phyloP scores from a whole-genome alignment of 2,888 invertebrate genomes.

The Drosophila fungiperda region DNA sequence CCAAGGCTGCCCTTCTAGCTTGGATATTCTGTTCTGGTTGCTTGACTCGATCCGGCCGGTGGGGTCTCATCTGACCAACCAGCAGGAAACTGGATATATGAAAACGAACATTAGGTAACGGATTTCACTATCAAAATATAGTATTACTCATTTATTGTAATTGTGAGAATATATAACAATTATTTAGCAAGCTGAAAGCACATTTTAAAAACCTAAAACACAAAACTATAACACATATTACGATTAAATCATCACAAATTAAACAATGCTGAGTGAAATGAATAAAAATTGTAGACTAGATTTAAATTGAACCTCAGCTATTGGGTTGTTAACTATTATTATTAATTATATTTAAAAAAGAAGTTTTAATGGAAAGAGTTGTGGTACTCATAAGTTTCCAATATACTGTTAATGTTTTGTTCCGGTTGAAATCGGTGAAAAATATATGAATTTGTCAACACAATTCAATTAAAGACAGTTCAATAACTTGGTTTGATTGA shows the following conservation, averaged over 20 bases:
- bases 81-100: too few species aligned
- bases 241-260: background rate
- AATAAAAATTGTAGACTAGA: background rate
- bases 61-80: too few species aligned
- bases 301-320: background rate
- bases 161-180: background rate
- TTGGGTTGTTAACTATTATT: background rate
- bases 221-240: background rate
- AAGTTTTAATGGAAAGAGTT: background rate
- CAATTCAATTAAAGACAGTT: background rate
- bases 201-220: background rate
- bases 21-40: constrained; percentile 87
- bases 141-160: constrained; percentile 32
- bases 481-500: background rate
- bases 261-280: background rate
- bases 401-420: too few species aligned
- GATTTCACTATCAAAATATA: background rate
- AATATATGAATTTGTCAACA: background rate
- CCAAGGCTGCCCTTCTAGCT: constrained; percentile 88
- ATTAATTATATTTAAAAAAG: background rate
- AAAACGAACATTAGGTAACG: too few species aligned
- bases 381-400: too few species aligned
- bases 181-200: background rate
- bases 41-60: constrained; percentile 81
- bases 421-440: too few species aligned